phyloP scores from a whole-genome alignment of 2,113 vertebrate species.

The Hippolais icterina region DNA sequence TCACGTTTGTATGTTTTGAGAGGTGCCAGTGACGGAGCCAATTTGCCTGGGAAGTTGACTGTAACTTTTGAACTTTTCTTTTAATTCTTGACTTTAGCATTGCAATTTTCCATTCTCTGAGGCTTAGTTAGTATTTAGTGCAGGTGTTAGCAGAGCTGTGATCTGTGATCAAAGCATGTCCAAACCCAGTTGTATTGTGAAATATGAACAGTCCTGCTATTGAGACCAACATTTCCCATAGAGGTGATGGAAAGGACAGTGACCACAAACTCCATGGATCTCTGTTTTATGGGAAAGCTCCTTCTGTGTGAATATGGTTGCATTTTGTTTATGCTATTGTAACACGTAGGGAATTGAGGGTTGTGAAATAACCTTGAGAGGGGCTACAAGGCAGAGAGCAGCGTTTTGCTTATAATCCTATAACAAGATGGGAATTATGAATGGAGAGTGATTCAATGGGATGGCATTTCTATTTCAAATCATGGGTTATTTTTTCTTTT shows the following conservation, averaged over 20 bases:
- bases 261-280: conserved; percentile 26
- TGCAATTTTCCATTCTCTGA: conserved; percentile 70
- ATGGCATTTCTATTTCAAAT: conserved; percentile 40
- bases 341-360: conserved; percentile 31
- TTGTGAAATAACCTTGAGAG: not conserved
- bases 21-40: conserved; percentile 64
- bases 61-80: conserved; percentile 68
- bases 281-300: conserved; percentile 49
- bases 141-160: conserved; percentile 70
- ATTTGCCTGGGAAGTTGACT: conserved; percentile 65
- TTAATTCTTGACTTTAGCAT: conserved; percentile 67
- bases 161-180: conserved; percentile 72
- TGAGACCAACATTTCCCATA: conserved; percentile 57
- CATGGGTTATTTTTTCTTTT: conserved; percentile 49
- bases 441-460: conserved; percentile 26
- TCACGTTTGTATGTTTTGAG: conserved; percentile 57
- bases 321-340: conserved; percentile 58
- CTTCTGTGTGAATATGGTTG: conserved; percentile 60
- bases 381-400: conserved; percentile 26
- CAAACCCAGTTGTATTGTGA: conserved; percentile 52
- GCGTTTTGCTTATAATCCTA: not conserved
- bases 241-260: conserved; percentile 44
- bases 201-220: conserved; percentile 54
- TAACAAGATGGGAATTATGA: not conserved
- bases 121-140: conserved; percentile 72